A percentile compares a stretch with the other conserved stretches of the same genome.
phyloP scores from a whole-genome alignment of 1,140 invertebrate genomes.

The Psix sp. region DNA sequence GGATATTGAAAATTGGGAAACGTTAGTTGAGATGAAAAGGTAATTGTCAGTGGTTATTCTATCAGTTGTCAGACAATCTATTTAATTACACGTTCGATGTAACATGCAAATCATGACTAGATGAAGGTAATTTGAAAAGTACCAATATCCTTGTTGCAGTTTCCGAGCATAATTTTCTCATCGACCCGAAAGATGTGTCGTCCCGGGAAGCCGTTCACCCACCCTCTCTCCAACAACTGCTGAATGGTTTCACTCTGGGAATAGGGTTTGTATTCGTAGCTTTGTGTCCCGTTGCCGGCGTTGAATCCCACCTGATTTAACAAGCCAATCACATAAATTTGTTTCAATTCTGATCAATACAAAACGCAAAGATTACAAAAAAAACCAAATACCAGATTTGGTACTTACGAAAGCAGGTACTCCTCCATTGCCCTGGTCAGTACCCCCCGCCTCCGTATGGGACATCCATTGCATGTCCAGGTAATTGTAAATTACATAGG shows the following conservation, averaged over 20 bases:
- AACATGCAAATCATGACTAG: not conserved
- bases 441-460: constrained; percentile 93
- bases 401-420: constrained; percentile 89
- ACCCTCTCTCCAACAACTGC: constrained; percentile 89
- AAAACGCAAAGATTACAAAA: constrained; percentile 1
- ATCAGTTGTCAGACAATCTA: no score
- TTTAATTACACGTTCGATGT: constrained; percentile 20
- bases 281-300: constrained; percentile 94
- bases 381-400: not conserved
- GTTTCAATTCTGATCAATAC: constrained; percentile 7
- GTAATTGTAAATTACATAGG: constrained; percentile 97
- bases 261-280: constrained; percentile 93
- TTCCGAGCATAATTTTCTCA: constrained; percentile 94
- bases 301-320: constrained; percentile 92
- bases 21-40: no score
- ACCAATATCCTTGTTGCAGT: constrained; percentile 93
- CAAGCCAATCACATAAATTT: constrained; percentile 29
- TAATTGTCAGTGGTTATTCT: no score
- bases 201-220: constrained; percentile 91
- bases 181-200: constrained; percentile 96
- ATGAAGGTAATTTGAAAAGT: constrained; percentile 62
- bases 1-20: no score
- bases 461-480: constrained; percentile 92
- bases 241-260: constrained; percentile 90
- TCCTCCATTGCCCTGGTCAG: constrained; percentile 90